Conservation (phyloP, 1,140 invertebrate genomes). For the Pseudomyrmex concolor region DNA sequence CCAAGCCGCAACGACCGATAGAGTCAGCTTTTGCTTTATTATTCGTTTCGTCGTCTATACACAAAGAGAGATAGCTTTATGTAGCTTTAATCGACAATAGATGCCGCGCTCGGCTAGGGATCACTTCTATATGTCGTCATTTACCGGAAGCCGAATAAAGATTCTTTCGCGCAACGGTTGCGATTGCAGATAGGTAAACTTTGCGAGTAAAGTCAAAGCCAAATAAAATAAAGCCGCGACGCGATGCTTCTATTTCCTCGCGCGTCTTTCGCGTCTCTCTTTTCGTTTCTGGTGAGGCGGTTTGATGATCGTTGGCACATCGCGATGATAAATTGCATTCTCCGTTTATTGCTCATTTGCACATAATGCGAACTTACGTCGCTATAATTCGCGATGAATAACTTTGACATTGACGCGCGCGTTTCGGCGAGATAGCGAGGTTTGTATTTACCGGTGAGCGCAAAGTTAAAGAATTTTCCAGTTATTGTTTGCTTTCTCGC, state of each 20-base stretch:
- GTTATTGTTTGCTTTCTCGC: conserved; percentile 55
- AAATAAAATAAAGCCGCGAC: no score
- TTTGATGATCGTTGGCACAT: conserved; percentile 40
- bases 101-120: conserved; percentile 13
- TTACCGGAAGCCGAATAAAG: conserved; percentile 22
- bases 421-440: conserved; percentile 44
- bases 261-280: not conserved
- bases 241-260: conserved; percentile 14
- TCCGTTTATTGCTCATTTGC: conserved; percentile 54
- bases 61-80: not conserved
- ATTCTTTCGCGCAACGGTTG: conserved; percentile 3
- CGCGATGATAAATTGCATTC: conserved; percentile 56
- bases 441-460: conserved; percentile 19
- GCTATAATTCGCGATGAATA: conserved; percentile 49
- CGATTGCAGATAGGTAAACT: not conserved
- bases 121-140: conserved; percentile 9
- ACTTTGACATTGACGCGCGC: conserved; percentile 43
- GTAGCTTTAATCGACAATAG: conserved; percentile 51
- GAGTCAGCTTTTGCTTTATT: conserved; percentile 56
- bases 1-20: conserved; percentile 47
- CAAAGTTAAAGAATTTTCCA: conserved; percentile 49
- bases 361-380: conserved; percentile 45
- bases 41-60: conserved; percentile 26
- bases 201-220: not conserved
- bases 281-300: conserved; percentile 24